Evolutionary conservation across 2,888 invertebrate genomes (phyloP).

Genomic region (Belgica antarctica): DNA sequence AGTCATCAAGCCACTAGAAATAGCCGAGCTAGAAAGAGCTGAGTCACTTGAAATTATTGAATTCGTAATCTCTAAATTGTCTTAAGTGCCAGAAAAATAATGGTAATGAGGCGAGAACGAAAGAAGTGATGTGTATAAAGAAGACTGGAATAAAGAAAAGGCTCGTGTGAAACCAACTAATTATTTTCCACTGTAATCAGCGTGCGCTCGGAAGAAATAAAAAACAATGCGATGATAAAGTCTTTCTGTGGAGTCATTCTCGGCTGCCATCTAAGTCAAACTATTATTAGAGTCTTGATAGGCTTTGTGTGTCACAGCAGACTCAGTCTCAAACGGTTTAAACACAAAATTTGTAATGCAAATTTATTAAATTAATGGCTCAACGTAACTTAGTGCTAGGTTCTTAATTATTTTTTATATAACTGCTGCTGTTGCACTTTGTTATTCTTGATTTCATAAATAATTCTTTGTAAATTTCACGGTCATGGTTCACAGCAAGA

Average conservation of each 20-base stretch:
- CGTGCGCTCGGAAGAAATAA: not conserved
- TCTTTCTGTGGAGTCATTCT: slow-evolving; percentile 19
- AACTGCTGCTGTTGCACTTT: slow-evolving; percentile 17
- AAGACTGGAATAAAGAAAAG: slow-evolving; percentile 7
- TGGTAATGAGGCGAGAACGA: slow-evolving; percentile 37
- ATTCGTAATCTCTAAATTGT: slow-evolving; percentile 41
- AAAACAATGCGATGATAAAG: slow-evolving; percentile 25
- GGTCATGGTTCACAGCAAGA: slow-evolving; percentile 43
- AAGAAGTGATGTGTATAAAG: too few relatives aligned
- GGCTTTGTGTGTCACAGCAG: slow-evolving; percentile 23
- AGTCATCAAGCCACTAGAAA: slow-evolving; percentile 22
- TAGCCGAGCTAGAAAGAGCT: too few relatives aligned
- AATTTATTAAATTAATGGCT: slow-evolving; percentile 42
- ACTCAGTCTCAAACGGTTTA: not conserved
- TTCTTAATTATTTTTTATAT: slow-evolving; percentile 7
- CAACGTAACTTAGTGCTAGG: not conserved
- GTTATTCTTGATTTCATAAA: not conserved
- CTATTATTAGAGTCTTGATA: slow-evolving; percentile 20
- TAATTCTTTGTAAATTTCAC: slow-evolving; percentile 40
- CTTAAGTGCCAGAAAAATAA: slow-evolving; percentile 43
- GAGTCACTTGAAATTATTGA: slow-evolving; percentile 41
- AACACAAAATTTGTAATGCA: slow-evolving; percentile 35
- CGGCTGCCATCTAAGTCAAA: slow-evolving; percentile 23
- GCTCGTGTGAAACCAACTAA: slow-evolving; percentile 43
- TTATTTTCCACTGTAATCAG: slow-evolving; percentile 39